These are phyloP conservation scores for Mormyrops boulengeri DNA, from an alignment of 2,797 vertebrate genomes.

Conservation along the genomic window DNA sequence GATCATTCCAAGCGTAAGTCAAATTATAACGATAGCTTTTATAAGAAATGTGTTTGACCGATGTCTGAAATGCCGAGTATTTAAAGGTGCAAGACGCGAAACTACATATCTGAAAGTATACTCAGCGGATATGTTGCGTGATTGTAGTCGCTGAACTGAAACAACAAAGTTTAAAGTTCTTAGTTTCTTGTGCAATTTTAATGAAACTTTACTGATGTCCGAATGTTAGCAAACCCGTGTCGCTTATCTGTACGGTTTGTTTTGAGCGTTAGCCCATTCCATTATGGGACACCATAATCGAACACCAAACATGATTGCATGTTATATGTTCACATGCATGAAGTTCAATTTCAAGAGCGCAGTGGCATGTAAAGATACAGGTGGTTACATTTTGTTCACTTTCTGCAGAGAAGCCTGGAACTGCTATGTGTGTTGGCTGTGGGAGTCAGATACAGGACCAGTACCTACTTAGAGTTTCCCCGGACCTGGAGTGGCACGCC, in stretches of 20 bases:
- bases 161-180: neutral
- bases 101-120: neutral
- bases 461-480: slow-evolving; percentile 88
- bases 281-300: neutral
- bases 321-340: neutral
- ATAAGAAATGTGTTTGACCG: neutral
- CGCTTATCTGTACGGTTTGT: neutral
- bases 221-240: neutral
- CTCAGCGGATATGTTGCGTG: neutral
- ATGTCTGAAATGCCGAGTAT: neutral
- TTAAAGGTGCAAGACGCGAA: neutral
- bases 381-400: slow-evolving; percentile 24
- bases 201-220: neutral
- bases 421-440: slow-evolving; percentile 91
- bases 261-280: neutral
- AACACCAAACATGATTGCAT: neutral
- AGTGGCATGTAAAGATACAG: neutral
- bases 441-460: slow-evolving; percentile 94
- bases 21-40: neutral
- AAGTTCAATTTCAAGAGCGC: neutral
- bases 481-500: slow-evolving; percentile 94
- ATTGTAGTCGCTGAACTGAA: neutral
- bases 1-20: slow-evolving; percentile 69
- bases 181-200: neutral
- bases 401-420: slow-evolving; percentile 81